Percentiles rank a stretch among this genome's conserved stretches.
These are phyloP conservation scores for Talpa occidentalis DNA, from an alignment of 2,113 vertebrate species.

Conservation along the genomic window DNA sequence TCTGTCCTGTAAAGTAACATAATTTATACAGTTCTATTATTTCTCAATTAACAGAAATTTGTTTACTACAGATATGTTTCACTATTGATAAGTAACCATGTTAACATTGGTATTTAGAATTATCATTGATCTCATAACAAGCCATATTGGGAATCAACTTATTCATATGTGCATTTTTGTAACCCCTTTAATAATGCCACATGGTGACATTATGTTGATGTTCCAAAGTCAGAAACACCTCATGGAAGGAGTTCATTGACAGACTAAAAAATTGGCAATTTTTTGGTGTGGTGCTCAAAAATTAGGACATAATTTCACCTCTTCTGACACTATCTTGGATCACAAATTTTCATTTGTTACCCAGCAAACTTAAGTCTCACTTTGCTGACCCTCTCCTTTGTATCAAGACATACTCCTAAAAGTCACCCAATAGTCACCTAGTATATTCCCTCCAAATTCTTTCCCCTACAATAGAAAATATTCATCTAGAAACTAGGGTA, in stretches of 20 bases:
- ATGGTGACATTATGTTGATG: not conserved
- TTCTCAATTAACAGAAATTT: not conserved
- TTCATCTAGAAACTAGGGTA: not conserved
- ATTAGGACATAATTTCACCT: not conserved
- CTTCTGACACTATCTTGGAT: not conserved
- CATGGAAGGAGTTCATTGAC: not conserved
- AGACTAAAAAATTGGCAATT: not conserved
- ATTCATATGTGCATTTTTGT: not conserved
- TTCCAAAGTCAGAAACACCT: not conserved
- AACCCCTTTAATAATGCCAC: not conserved
- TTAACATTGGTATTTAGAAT: not conserved
- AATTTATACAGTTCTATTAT: not conserved
- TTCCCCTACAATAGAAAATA: not conserved
- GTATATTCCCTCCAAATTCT: not conserved
- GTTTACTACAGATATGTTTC: not conserved
- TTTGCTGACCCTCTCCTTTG: not conserved
- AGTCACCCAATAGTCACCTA: not conserved
- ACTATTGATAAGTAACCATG: not conserved
- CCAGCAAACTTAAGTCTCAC: not conserved
- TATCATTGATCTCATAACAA: not conserved
- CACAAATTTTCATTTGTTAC: not conserved
- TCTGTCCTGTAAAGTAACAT: constrained; percentile 26
- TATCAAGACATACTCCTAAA: not conserved
- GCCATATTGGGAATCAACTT: not conserved
- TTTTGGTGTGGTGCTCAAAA: not conserved